A percentile compares a stretch with the other conserved stretches of the same genome.
Evolutionary conservation across 2,113 vertebrate species (phyloP).

Genomic region (Oryzias melastigma): DNA sequence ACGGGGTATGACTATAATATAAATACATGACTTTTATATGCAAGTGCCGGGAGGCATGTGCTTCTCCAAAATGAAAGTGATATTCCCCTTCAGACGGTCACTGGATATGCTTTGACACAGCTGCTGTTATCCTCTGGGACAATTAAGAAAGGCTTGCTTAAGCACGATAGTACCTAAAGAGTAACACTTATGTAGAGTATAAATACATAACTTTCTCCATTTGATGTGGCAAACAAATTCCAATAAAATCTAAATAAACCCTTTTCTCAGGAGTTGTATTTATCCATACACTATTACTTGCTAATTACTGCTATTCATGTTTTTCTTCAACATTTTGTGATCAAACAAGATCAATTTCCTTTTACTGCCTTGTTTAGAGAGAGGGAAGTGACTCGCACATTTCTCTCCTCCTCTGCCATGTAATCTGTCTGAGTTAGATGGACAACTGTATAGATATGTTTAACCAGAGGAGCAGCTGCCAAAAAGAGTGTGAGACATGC

Average conservation of each 20-base stretch:
- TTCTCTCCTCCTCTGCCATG: constrained; percentile 35
- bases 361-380: constrained; percentile 16
- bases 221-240: neutral
- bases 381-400: constrained; percentile 49
- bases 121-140: constrained; percentile 2
- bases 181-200: neutral
- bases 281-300: constrained; percentile 18
- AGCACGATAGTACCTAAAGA: too few relatives aligned
- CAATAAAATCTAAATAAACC: neutral
- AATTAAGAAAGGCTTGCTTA: constrained; percentile 3
- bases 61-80: neutral
- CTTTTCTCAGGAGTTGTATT: constrained; percentile 1
- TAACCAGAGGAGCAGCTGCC: constrained; percentile 41
- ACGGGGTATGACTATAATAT: too few relatives aligned
- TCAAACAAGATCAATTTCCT: neutral
- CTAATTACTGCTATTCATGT: neutral
- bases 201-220: neutral
- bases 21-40: neutral
- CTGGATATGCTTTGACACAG: constrained; percentile 34
- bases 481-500: constrained; percentile 36
- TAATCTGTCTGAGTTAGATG: constrained; percentile 44
- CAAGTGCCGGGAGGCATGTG: neutral
- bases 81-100: neutral
- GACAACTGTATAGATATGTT: constrained; percentile 69
- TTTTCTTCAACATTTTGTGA: too few relatives aligned